Evolutionary conservation across 2,797 vertebrate genomes (phyloP).

Genomic region (Sparus aurata): DNA sequence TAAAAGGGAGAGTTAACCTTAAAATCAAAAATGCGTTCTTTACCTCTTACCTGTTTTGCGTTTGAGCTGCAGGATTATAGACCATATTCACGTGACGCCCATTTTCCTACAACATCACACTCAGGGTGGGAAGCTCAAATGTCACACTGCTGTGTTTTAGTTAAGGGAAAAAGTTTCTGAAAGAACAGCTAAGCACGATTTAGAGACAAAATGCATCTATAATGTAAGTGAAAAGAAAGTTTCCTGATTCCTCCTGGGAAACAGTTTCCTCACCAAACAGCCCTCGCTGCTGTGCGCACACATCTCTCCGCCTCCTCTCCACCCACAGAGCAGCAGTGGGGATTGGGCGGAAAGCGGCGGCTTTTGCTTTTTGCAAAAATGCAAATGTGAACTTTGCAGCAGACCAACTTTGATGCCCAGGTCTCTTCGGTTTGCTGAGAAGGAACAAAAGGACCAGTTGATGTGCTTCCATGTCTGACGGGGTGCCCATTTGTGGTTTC

Average conservation of each 20-base stretch:
- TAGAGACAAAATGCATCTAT: neutral
- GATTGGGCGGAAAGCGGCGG: slow-evolving; percentile 34
- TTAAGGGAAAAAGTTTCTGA: too few relatives aligned
- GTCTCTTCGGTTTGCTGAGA: slow-evolving; percentile 59
- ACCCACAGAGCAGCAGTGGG: slow-evolving; percentile 31
- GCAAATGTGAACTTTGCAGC: slow-evolving; percentile 86
- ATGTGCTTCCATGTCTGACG: slow-evolving; percentile 65
- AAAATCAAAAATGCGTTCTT: too few relatives aligned
- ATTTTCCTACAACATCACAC: too few relatives aligned
- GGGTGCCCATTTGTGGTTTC: slow-evolving; percentile 70
- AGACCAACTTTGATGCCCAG: slow-evolving; percentile 56
- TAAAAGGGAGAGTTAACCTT: too few relatives aligned
- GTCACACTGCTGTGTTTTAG: too few relatives aligned
- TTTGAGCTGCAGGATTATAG: too few relatives aligned
- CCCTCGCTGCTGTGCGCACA: slow-evolving; percentile 9
- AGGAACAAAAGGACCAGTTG: slow-evolving; percentile 67
- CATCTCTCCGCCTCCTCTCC: slow-evolving; percentile 19
- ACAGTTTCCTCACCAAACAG: slow-evolving; percentile 11
- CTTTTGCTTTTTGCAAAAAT: slow-evolving; percentile 69
- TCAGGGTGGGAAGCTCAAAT: too few relatives aligned
- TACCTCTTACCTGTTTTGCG: too few relatives aligned
- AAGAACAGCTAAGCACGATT: too few relatives aligned
- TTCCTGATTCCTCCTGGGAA: neutral
- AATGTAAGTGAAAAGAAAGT: neutral
- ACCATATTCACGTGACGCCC: too few relatives aligned